Base-by-base conservation (phyloP, 2,888 invertebrate species). In the Dicyrtoma fusca region DNA sequence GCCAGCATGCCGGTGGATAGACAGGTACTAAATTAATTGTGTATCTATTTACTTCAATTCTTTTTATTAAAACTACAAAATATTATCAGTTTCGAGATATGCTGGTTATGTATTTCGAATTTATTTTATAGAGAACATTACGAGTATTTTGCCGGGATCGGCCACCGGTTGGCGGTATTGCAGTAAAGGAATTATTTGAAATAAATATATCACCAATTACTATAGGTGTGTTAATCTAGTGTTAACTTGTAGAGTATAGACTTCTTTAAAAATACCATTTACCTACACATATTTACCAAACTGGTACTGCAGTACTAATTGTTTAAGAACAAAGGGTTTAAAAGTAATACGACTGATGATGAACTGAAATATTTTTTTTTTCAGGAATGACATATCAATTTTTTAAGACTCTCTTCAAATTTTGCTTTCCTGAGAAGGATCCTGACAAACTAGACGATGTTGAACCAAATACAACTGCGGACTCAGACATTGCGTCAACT, bases 121-220 rank as follows among this genome's bases (percentile, higher is more conserved):
- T 26, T 26, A 25, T 19, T 55, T 5, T 8, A 85, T 74, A 83
- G 85, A 90, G 95, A 82, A 94, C 97, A 21, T 85, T 99, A 77
- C 88, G 98, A 76, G 92, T 99, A 61, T 95, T 97, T 85, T 97
- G 98, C 81, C 88, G 97, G 74, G 98, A 98, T 85, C 91, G 93
- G 79, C 94, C 95, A 59, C 97, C 96, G 0, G 98, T 98, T 6
- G 97, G 97, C n/a, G 99, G 99, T 1, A 99, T 99, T 80, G 93
- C 96, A 0, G 95, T 99, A 14, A 99, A 98, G 84, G 98, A 99
- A 83, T 97, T 97, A 85, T 97, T 99, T 84, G 99, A 99, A 86
- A 95, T 98, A 77, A 97, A 97, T 85, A 92, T 98, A 55, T 94
- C 95, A 14, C 97, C 98, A 10, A 88, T 98, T 74, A 91, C 92